Conservation (phyloP, 1,140 invertebrate genomes). For the Macrosteles quadrilineatus region DNA sequence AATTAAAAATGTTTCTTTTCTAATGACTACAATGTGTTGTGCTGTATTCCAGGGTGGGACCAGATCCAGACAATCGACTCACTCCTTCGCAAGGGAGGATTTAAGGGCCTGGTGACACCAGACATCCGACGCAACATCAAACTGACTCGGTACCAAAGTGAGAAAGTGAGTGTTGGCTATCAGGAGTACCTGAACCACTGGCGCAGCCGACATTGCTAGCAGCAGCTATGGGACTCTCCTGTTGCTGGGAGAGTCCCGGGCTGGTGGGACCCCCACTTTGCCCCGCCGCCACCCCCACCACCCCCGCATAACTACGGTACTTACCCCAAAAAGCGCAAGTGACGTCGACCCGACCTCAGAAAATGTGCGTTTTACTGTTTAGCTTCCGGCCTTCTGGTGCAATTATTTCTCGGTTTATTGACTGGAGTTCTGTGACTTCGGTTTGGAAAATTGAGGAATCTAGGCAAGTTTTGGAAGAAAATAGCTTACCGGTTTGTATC, state of each 20-base stretch:
- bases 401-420: slow-evolving; percentile 23
- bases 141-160: slow-evolving; percentile 92
- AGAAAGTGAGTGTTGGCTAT: slow-evolving; percentile 81
- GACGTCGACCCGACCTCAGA: slow-evolving; percentile 25
- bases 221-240: slow-evolving; percentile 44
- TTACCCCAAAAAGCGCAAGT: slow-evolving; percentile 31
- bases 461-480: background rate
- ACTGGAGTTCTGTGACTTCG: background rate
- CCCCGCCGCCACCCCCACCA: slow-evolving; percentile 1
- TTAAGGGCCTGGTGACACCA: slow-evolving; percentile 86
- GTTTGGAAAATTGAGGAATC: background rate
- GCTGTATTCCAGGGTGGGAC: slow-evolving; percentile 75
- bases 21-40: too few relatives aligned
- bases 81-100: slow-evolving; percentile 94
- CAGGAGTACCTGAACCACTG: slow-evolving; percentile 74
- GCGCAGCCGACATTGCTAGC: slow-evolving; percentile 61
- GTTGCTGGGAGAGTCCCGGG: slow-evolving; percentile 19
- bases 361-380: slow-evolving; percentile 28
- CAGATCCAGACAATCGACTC: slow-evolving; percentile 98
- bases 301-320: slow-evolving; percentile 18
- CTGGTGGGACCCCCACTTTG: slow-evolving; percentile 14
- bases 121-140: slow-evolving; percentile 86
- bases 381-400: slow-evolving; percentile 28
- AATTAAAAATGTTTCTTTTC: too few relatives aligned
- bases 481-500: background rate